These are phyloP conservation scores for Eugnorisma glareosa DNA, from an alignment of 2,888 invertebrate genomes.

Conservation along the genomic window DNA sequence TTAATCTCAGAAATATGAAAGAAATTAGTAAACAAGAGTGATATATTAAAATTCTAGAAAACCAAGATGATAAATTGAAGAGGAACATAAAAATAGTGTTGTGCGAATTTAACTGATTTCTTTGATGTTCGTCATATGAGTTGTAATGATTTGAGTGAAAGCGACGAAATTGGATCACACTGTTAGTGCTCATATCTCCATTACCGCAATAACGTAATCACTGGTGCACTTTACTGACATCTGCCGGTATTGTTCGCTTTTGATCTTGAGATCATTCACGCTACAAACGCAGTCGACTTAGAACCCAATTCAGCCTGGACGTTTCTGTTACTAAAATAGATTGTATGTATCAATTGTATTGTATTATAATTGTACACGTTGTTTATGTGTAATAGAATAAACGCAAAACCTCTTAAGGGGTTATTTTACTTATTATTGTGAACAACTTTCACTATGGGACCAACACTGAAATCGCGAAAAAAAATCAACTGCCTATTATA, in stretches of 20 bases:
- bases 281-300: slow-evolving; percentile 8
- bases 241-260: slow-evolving; percentile 38
- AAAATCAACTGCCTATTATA: too few relatives aligned
- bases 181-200: slow-evolving; percentile 53
- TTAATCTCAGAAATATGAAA: slow-evolving; percentile 15
- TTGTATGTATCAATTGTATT: too few relatives aligned
- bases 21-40: slow-evolving; percentile 25
- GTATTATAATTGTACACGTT: too few relatives aligned
- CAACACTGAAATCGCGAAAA: too few relatives aligned
- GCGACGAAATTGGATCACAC: slow-evolving; percentile 59
- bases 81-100: slow-evolving; percentile 34
- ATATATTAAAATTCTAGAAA: slow-evolving; percentile 44
- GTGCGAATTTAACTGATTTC: slow-evolving; percentile 30
- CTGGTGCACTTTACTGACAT: slow-evolving; percentile 47
- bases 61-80: slow-evolving; percentile 38
- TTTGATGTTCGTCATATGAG: slow-evolving; percentile 54
- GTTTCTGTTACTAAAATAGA: neutral
- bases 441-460: too few relatives aligned
- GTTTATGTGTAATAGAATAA: too few relatives aligned
- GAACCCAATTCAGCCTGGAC: neutral
- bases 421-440: too few relatives aligned
- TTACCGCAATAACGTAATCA: slow-evolving; percentile 62
- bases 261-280: slow-evolving; percentile 42
- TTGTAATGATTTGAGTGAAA: slow-evolving; percentile 55
- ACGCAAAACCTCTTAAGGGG: too few relatives aligned